Evolutionary conservation across 2,888 invertebrate species (phyloP), one percentile per base, ranked within the genome.

Genomic region (Melanotus villosus): DNA sequence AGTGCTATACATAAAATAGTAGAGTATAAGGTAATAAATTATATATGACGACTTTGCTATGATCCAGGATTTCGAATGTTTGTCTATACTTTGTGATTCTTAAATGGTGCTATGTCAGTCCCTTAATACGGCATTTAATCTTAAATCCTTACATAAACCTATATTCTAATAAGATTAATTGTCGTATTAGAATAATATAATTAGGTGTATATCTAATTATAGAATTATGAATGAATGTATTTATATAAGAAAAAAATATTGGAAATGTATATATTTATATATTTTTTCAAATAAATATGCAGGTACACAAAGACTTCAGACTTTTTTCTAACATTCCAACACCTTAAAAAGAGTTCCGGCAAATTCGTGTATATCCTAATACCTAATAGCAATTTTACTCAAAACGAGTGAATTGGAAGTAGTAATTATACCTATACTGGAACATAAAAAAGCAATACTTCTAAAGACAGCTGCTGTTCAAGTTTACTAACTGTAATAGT

Each of bases 41-140:
- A 18, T 34, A 52, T 10, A 72, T 60, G 73, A 70, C 72, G 71
- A 74, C 74, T 63, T 63, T 58, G 74, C 74, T 68, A 74, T 70
- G 74, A 67, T 63, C 41, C 63, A 54, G 71, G 74, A 52, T 70
- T 54, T 36, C 23, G 65, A 68, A 18, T 56, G 38, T 34, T 38
- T 45, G 68, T 59, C 19, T 30, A 50, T 56, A 38, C 57, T 18
- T 68, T 71, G 71, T 71, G 71, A 71, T 71, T 65, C 58, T 65
- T 65, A 60, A 58, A 58, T 56, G 71, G 68, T 71, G 71, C 71
- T 71, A 60, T 62, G 57, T 59, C 23, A 26, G 26, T 57, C 43
- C 43, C 45, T 38, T 56, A 56, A 56, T 56, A 36, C 19, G 56
- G 7, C 10, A 21, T 7, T 23, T 56, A 56, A 52, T 52, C 52